Evolutionary conservation across 2,797 vertebrate genomes (phyloP).

Genomic region (Neosilurus hyrtlii): DNA sequence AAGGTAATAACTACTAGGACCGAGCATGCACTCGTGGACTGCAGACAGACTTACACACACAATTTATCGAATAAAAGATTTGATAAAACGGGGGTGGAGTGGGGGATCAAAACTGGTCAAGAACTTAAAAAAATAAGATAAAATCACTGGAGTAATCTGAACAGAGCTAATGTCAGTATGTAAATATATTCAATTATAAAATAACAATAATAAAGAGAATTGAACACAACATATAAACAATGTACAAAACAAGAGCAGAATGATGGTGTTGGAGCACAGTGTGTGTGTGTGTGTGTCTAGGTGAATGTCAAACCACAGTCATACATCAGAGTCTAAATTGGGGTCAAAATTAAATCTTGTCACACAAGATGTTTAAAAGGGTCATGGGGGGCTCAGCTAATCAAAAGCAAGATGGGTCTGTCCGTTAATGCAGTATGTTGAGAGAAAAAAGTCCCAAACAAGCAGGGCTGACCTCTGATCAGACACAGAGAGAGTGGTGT

Average conservation of each 20-base stretch:
- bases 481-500: constrained; percentile 24
- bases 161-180: not conserved
- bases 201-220: too few relatives aligned
- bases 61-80: too few relatives aligned
- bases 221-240: not conserved
- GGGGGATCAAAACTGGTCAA: too few relatives aligned
- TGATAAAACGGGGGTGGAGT: too few relatives aligned
- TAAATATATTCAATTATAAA: not conserved
- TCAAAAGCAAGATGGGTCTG: constrained; percentile 36
- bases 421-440: constrained; percentile 35
- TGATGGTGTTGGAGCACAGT: not conserved
- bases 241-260: not conserved
- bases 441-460: constrained; percentile 34
- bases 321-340: constrained; percentile 12
- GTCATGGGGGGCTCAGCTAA: constrained; percentile 31
- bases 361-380: constrained; percentile 36
- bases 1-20: too few relatives aligned
- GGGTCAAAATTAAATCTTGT: constrained; percentile 44
- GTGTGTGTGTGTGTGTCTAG: not conserved
- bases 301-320: not conserved
- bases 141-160: not conserved
- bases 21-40: too few relatives aligned
- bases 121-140: too few relatives aligned
- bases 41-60: too few relatives aligned
- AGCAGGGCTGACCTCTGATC: constrained; percentile 36